These are phyloP conservation scores for Drosophila busckii DNA, from an alignment of 1,140 invertebrate species.

Conservation along the genomic window DNA sequence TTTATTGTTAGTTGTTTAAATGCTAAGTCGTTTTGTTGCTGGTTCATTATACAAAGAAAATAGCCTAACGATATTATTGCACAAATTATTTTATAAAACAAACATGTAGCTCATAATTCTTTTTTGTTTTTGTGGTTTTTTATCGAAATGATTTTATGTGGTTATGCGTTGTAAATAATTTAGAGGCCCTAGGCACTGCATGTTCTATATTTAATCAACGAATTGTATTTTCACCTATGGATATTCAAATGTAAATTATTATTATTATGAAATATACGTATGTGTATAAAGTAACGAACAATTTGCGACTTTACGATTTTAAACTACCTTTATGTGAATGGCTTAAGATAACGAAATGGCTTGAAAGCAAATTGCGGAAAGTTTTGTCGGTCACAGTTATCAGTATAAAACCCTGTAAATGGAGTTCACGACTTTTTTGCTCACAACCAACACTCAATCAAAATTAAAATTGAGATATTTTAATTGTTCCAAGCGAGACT, in stretches of 20 bases:
- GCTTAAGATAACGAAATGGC: too few species aligned
- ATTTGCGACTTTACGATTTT: neutral
- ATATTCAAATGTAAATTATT: conserved; percentile 44
- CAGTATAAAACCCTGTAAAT: too few species aligned
- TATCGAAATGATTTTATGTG: conserved; percentile 17
- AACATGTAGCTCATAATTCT: neutral
- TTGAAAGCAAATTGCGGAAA: too few species aligned
- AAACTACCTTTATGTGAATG: neutral
- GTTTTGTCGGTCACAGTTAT: too few species aligned
- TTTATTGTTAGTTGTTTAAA: conserved; percentile 27
- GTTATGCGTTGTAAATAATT: conserved; percentile 28
- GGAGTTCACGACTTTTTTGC: neutral
- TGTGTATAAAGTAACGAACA: conserved; percentile 11
- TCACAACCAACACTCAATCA: too few species aligned
- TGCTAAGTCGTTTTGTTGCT: conserved; percentile 63
- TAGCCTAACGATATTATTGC: conserved; percentile 60
- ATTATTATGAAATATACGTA: conserved; percentile 34
- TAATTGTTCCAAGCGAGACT: too few species aligned
- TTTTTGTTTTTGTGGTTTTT: conserved; percentile 13
- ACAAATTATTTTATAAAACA: conserved; percentile 10
- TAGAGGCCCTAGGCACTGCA: conserved; percentile 23
- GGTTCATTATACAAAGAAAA: conserved; percentile 51
- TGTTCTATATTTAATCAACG: conserved; percentile 22
- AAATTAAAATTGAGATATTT: too few species aligned
- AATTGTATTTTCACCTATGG: conserved; percentile 35